Conservation (phyloP, 2,888 invertebrate species). For the Branchellion lobata region DNA sequence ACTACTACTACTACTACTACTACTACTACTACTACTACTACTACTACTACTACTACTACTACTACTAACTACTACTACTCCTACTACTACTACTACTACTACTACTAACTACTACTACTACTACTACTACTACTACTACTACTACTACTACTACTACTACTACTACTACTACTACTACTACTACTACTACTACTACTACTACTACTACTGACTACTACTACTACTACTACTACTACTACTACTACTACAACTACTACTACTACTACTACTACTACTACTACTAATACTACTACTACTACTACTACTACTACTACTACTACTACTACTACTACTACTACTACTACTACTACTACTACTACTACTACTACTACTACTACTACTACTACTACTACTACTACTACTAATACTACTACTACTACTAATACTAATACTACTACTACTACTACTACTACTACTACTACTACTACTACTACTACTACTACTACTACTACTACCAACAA, state of each 20-base stretch:
- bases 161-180: slow-evolving; percentile 29
- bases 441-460: slow-evolving; percentile 25
- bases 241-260: slow-evolving; percentile 26
- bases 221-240: slow-evolving; percentile 29
- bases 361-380: slow-evolving; percentile 29
- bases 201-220: slow-evolving; percentile 29
- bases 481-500: slow-evolving; percentile 23
- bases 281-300: slow-evolving; percentile 26
- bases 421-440: slow-evolving; percentile 22
- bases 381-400: slow-evolving; percentile 29
- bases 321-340: slow-evolving; percentile 29
- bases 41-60: slow-evolving; percentile 26
- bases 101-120: slow-evolving; percentile 29
- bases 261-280: slow-evolving; percentile 29
- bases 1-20: slow-evolving; percentile 29
- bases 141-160: slow-evolving; percentile 26
- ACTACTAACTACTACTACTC: slow-evolving; percentile 26
- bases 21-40: slow-evolving; percentile 29
- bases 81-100: slow-evolving; percentile 20
- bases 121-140: slow-evolving; percentile 29
- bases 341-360: slow-evolving; percentile 29
- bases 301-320: slow-evolving; percentile 27
- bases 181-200: slow-evolving; percentile 29
- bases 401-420: slow-evolving; percentile 26
- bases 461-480: slow-evolving; percentile 27